phyloP scores from a whole-genome alignment of 2,888 invertebrate genomes.

The Zootermopsis nevadensis region DNA sequence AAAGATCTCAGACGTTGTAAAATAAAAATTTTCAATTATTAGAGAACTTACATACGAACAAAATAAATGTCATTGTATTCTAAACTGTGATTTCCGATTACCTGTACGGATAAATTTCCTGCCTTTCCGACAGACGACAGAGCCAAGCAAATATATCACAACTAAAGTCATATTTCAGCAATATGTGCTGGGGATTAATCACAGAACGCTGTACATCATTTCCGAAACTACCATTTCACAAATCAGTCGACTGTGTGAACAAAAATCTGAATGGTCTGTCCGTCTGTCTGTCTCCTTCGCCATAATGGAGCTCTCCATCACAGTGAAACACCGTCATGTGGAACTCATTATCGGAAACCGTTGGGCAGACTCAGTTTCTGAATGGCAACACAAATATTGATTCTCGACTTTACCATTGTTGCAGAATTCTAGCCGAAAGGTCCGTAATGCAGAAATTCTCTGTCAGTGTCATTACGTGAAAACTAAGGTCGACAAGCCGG shows the following conservation, averaged over 20 bases:
- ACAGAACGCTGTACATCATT: background rate
- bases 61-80: too few species aligned
- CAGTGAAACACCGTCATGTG: background rate
- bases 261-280: background rate
- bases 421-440: too few species aligned
- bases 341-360: slow-evolving; percentile 35
- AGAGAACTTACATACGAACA: too few species aligned
- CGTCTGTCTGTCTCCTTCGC: background rate
- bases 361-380: slow-evolving; percentile 3
- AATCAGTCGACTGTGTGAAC: background rate
- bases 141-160: background rate
- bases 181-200: background rate
- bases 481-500: too few species aligned
- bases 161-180: background rate
- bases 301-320: slow-evolving; percentile 6
- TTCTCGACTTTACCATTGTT: background rate
- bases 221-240: slow-evolving; percentile 5
- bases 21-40: too few species aligned
- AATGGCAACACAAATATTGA: slow-evolving; percentile 22
- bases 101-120: background rate
- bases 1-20: too few species aligned
- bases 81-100: too few species aligned
- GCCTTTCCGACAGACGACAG: background rate
- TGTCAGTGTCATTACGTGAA: background rate
- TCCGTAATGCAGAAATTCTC: background rate